These are phyloP conservation scores for Euphydryas editha DNA, from an alignment of 2,888 invertebrate genomes.

Conservation along the genomic window DNA sequence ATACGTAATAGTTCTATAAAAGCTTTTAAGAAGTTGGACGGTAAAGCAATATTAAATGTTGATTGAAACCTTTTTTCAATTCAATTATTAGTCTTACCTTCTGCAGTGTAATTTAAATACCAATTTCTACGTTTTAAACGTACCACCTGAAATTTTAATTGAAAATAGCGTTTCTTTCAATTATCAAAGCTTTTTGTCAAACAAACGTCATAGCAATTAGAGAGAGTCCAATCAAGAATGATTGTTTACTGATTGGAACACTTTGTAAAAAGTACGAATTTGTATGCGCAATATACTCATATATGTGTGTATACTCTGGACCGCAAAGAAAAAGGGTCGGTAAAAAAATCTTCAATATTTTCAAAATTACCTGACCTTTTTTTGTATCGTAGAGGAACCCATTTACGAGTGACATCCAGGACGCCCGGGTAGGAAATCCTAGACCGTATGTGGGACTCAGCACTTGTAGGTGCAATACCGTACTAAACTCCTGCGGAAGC, in stretches of 20 bases:
- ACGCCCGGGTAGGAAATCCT: too few relatives aligned
- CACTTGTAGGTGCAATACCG: too few relatives aligned
- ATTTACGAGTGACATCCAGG: too few relatives aligned
- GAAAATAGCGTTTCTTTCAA: conserved; percentile 11
- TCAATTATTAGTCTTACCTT: neutral
- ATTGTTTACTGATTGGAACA: neutral
- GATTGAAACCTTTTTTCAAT: neutral
- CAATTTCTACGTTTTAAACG: conserved; percentile 4
- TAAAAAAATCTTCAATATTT: too few relatives aligned
- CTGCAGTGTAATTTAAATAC: neutral
- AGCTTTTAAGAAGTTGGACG: neutral
- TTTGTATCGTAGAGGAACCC: too few relatives aligned
- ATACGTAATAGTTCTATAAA: too few relatives aligned
- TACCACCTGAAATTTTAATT: neutral
- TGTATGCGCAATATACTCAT: too few relatives aligned
- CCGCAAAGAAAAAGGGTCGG: too few relatives aligned
- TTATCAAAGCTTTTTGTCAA: conserved; percentile 16
- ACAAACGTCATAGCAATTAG: conserved; percentile 18
- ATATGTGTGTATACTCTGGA: too few relatives aligned
- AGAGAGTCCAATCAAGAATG: conserved; percentile 12
- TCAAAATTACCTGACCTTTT: too few relatives aligned
- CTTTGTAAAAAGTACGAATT: neutral
- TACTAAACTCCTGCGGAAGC: too few relatives aligned
- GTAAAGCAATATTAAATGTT: neutral
- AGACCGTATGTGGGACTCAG: too few relatives aligned